Conservation (phyloP, 2,113 vertebrate species). For the Trinectes maculatus region DNA sequence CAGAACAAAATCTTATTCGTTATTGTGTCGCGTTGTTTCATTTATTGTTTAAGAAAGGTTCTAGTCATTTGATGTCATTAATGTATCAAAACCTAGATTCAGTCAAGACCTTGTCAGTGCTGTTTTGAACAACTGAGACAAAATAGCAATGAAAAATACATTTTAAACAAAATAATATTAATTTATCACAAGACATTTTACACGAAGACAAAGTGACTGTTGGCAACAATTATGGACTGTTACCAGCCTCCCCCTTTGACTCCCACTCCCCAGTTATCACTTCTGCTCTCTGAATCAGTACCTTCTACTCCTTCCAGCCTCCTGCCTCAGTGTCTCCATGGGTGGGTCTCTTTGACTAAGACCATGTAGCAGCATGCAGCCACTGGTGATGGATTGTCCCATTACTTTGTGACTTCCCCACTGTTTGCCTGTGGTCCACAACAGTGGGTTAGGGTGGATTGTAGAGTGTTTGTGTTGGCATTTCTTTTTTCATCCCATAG, state of each 20-base stretch:
- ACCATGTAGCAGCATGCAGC: conserved; percentile 60
- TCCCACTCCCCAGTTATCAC: conserved; percentile 39
- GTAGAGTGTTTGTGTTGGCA: conserved; percentile 25
- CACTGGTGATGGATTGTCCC: conserved; percentile 75
- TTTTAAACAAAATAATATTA: neutral
- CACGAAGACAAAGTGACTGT: neutral
- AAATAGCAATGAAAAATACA: neutral
- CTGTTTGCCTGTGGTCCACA: conserved; percentile 67
- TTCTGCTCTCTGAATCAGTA: conserved; percentile 60
- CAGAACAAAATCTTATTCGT: neutral
- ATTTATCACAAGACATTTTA: too few relatives aligned
- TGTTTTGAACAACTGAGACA: neutral
- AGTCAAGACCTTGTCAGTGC: neutral
- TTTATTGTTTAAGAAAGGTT: conserved; percentile 11
- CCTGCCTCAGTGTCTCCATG: conserved; percentile 51
- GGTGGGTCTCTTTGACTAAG: conserved; percentile 65
- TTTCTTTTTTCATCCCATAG: neutral
- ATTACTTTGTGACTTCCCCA: conserved; percentile 74
- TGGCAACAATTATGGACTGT: conserved; percentile 14
- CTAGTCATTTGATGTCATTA: conserved; percentile 9
- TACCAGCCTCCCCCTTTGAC: conserved; percentile 1
- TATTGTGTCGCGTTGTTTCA: conserved; percentile 10
- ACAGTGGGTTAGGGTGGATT: conserved; percentile 56
- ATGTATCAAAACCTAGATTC: conserved; percentile 8
- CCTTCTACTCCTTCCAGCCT: conserved; percentile 37